Conservation (phyloP, 2,113 vertebrate genomes). For the Hypomesus transpacificus region DNA sequence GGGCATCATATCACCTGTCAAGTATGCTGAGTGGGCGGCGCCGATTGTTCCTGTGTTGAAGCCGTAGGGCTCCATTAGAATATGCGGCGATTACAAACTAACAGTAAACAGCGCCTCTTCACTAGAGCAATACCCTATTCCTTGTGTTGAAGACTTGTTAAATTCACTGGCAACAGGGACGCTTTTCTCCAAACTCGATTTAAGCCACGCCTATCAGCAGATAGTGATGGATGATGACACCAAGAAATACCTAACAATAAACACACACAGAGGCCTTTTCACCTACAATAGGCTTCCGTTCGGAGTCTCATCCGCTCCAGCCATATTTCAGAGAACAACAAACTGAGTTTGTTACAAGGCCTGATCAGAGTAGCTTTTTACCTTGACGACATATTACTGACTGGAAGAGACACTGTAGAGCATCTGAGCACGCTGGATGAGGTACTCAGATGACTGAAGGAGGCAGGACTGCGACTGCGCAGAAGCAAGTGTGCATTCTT, state of each 20-base stretch:
- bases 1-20: slow-evolving; percentile 19
- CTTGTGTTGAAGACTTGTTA: slow-evolving; percentile 11
- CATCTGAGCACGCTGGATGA: neutral
- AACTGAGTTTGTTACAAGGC: neutral
- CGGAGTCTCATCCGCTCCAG: slow-evolving; percentile 8
- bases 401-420: neutral
- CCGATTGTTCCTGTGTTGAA: too few species aligned
- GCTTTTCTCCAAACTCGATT: too few species aligned
- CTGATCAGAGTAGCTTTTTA: neutral
- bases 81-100: slow-evolving; percentile 29
- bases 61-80: neutral
- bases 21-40: slow-evolving; percentile 23
- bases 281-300: slow-evolving; percentile 5
- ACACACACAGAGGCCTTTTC: slow-evolving; percentile 9
- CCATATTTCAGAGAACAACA: slow-evolving; percentile 6
- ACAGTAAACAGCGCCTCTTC: slow-evolving; percentile 6
- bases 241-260: neutral
- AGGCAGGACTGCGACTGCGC: neutral
- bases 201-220: slow-evolving; percentile 8
- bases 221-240: slow-evolving; percentile 8
- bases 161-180: neutral
- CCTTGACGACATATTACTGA: slow-evolving; percentile 7
- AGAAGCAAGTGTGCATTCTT: slow-evolving; percentile 3
- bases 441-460: neutral
- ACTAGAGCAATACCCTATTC: slow-evolving; percentile 20